Conservation (phyloP, 2,113 vertebrate species). For the Cyanoramphus novaezelandiae region DNA sequence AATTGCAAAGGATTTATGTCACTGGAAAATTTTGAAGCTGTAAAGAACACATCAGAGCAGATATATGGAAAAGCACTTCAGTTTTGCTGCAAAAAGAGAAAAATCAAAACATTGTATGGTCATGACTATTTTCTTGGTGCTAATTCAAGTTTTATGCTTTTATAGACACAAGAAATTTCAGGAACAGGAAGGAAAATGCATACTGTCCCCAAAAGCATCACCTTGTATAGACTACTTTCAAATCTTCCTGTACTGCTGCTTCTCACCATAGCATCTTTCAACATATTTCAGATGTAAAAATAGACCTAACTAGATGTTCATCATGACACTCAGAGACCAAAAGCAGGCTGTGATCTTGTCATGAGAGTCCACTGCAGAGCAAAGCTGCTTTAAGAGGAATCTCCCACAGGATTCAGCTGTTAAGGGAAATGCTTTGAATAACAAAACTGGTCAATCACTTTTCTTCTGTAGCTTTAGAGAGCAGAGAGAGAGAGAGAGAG, state of each 20-base stretch:
- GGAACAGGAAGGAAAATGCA: neutral
- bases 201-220: neutral
- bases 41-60: neutral
- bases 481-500: neutral
- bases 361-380: neutral
- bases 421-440: conserved; percentile 32
- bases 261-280: conserved; percentile 17
- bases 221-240: neutral
- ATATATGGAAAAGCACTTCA: neutral
- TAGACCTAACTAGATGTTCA: conserved; percentile 33
- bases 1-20: neutral
- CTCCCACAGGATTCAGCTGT: conserved; percentile 28
- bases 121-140: neutral
- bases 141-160: neutral
- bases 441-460: neutral
- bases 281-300: conserved; percentile 40
- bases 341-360: conserved; percentile 25
- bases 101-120: neutral
- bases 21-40: neutral
- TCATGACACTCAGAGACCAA: conserved; percentile 5
- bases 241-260: neutral
- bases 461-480: neutral
- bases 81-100: neutral
- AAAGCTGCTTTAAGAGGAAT: conserved; percentile 15
- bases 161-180: neutral